Conservation (phyloP, 2,888 invertebrate genomes). For the Dione juno region DNA sequence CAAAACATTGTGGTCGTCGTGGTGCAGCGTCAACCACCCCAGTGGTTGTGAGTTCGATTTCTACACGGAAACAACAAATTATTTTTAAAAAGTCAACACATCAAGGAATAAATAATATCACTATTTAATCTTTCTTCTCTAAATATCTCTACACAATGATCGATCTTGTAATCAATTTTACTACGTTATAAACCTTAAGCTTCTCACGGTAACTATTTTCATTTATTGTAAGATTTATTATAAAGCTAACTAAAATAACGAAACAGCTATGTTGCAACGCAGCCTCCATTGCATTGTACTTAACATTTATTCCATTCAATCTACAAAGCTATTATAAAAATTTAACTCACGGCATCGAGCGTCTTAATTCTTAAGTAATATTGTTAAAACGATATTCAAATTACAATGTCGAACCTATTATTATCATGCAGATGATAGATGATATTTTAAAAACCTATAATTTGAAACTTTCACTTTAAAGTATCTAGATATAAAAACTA, state of each 20-base stretch:
- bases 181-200: background rate
- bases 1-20: no score
- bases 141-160: background rate
- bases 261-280: conserved; percentile 53
- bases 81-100: no score
- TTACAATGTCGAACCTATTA: background rate
- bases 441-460: background rate
- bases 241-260: conserved; percentile 49
- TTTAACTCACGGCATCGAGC: conserved; percentile 16
- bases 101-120: no score
- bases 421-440: conserved; percentile 5
- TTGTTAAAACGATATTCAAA: conserved; percentile 20
- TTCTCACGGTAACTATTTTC: background rate
- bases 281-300: conserved; percentile 53
- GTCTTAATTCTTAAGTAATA: conserved; percentile 23
- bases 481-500: background rate
- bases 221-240: conserved; percentile 18
- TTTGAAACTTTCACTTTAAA: conserved; percentile 14
- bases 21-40: no score
- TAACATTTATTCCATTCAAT: conserved; percentile 50
- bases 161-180: background rate
- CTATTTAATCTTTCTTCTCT: no score
- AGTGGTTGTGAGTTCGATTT: no score
- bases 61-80: no score
- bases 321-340: conserved; percentile 46